Evolutionary conservation across 2,797 vertebrate species (phyloP).

Genomic region (Coccyzus lansbergi): DNA sequence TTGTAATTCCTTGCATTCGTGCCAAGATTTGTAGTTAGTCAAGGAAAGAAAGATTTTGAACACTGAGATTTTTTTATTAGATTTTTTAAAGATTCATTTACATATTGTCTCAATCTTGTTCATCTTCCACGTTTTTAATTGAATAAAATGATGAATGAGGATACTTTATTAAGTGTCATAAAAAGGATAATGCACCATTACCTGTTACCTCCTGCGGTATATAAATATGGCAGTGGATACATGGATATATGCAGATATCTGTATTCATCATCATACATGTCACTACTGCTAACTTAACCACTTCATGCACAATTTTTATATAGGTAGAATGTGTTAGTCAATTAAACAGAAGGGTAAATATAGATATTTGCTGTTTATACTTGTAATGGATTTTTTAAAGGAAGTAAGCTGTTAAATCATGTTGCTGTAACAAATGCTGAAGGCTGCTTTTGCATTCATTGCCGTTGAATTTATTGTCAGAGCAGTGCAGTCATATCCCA

Average conservation of each 20-base stretch:
- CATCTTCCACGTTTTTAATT: background rate
- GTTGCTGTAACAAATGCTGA: constrained; percentile 72
- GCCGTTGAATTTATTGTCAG: constrained; percentile 74
- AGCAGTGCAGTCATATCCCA: constrained; percentile 62
- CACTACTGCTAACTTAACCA: constrained; percentile 7
- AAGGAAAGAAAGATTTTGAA: background rate
- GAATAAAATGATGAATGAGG: background rate
- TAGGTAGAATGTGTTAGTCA: constrained; percentile 61
- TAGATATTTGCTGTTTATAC: constrained; percentile 42
- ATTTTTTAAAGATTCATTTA: background rate
- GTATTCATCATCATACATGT: background rate
- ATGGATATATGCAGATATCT: background rate
- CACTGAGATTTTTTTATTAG: background rate
- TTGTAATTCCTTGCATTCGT: background rate
- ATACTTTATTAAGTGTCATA: background rate
- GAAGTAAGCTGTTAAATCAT: constrained; percentile 75
- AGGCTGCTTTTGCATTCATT: constrained; percentile 73
- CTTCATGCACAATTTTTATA: background rate
- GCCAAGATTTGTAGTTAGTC: background rate
- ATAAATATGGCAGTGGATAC: background rate
- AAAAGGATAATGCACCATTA: background rate
- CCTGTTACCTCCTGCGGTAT: background rate
- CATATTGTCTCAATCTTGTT: background rate
- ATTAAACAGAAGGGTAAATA: constrained; percentile 70
- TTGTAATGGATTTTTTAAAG: constrained; percentile 42